Evolutionary conservation across 2,888 invertebrate genomes (phyloP).

Genomic region (Carabus problematicus): DNA sequence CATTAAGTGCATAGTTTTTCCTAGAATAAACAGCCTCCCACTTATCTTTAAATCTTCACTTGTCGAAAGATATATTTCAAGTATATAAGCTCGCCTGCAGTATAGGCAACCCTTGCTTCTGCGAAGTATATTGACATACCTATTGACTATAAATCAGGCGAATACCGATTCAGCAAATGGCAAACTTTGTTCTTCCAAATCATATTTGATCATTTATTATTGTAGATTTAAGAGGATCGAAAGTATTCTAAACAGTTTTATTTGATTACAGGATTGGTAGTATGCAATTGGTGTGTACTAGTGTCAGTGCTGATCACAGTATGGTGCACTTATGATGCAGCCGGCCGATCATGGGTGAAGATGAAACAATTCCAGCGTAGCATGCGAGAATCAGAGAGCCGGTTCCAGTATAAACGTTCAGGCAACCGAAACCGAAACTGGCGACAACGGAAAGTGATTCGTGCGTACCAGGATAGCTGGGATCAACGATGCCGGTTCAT

Average conservation of each 20-base stretch:
- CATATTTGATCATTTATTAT: not conserved
- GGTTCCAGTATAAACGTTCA: slow-evolving; percentile 77
- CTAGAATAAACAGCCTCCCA: too few species aligned
- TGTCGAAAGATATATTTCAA: too few species aligned
- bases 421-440: slow-evolving; percentile 81
- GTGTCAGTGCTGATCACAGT: slow-evolving; percentile 76
- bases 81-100: too few species aligned
- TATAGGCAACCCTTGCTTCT: too few species aligned
- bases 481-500: slow-evolving; percentile 80
- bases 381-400: slow-evolving; percentile 78
- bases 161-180: not conserved
- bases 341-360: slow-evolving; percentile 89
- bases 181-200: not conserved
- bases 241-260: not conserved
- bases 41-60: too few species aligned
- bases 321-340: slow-evolving; percentile 87
- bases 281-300: slow-evolving; percentile 79
- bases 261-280: slow-evolving; percentile 69
- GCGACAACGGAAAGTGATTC: slow-evolving; percentile 85
- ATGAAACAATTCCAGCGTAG: slow-evolving; percentile 88
- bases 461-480: slow-evolving; percentile 89
- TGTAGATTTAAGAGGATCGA: not conserved
- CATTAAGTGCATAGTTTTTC: too few species aligned
- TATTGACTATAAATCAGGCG: not conserved
- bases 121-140: too few species aligned